Percentiles rank a stretch among this genome's conserved stretches.
Conservation (phyloP, 2,888 invertebrate genomes). For the Arrhopalites spinosus region DNA sequence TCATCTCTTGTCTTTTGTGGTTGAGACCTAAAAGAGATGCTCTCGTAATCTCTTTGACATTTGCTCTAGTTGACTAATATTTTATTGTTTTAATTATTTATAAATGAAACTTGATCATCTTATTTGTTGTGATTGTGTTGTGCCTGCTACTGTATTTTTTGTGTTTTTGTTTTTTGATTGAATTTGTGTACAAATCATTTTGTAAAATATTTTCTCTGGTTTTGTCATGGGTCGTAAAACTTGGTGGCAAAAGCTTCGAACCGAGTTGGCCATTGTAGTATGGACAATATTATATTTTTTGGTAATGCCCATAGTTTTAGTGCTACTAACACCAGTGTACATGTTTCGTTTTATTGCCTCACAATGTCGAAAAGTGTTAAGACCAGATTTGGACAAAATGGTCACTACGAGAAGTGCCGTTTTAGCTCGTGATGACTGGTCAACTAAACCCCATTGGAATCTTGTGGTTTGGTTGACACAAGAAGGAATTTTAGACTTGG, state of each 20-base stretch:
- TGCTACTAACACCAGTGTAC: conserved; percentile 34
- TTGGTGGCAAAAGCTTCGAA: neutral
- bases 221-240: conserved; percentile 1
- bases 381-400: conserved; percentile 38
- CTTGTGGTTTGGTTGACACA: conserved; percentile 42
- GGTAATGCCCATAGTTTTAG: conserved; percentile 22
- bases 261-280: neutral
- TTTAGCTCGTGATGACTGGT: conserved; percentile 37
- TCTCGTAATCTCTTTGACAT: too few species aligned
- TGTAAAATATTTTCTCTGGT: too few species aligned
- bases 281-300: conserved; percentile 39
- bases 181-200: too few species aligned
- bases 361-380: conserved; percentile 29
- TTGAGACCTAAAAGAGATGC: too few species aligned
- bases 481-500: conserved; percentile 39
- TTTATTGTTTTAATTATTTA: too few species aligned
- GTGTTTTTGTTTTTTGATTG: too few species aligned
- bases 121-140: too few species aligned
- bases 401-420: conserved; percentile 38
- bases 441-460: conserved; percentile 39
- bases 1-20: too few species aligned
- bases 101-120: too few species aligned
- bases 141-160: too few species aligned
- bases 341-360: conserved; percentile 35
- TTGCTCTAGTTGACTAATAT: too few species aligned